A percentile compares a stretch with the other conserved stretches of the same genome.
Evolutionary conservation across 92 coral and sea anemone genomes (phyloP).

Genomic region (Bergia sp.): DNA sequence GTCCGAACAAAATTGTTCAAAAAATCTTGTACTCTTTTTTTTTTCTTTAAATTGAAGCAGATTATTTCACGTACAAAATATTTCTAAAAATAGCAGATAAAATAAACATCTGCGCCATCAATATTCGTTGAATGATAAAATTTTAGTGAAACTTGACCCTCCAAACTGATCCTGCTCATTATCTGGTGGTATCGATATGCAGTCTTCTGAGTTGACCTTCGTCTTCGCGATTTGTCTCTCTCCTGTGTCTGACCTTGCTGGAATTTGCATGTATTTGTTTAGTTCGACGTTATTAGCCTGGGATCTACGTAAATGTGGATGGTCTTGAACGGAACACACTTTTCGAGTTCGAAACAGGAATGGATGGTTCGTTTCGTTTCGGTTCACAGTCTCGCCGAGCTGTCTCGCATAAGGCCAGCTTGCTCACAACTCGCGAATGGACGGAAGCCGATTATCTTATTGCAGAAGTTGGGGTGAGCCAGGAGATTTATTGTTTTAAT

Average conservation of each 20-base stretch:
- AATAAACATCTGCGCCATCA: not conserved
- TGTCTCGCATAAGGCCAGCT: conserved; percentile 9
- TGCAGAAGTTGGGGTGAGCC: conserved; percentile 21
- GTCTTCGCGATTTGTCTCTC: not conserved
- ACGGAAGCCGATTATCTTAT: conserved; percentile 20
- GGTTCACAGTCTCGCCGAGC: conserved; percentile 24
- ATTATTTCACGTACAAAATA: no score
- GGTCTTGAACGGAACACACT: not conserved
- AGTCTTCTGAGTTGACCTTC: not conserved
- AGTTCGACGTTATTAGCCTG: not conserved
- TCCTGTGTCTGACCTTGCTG: not conserved
- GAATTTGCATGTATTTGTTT: not conserved
- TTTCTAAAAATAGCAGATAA: not conserved
- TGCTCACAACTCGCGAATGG: conserved; percentile 22
- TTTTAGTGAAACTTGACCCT: conserved; percentile 6
- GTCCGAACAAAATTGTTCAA: not conserved
- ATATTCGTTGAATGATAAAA: conserved; percentile 1
- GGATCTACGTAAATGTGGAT: not conserved
- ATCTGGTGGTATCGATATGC: no score
- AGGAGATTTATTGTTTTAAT: not conserved
- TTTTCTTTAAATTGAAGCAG: not conserved
- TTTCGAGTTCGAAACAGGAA: not conserved
- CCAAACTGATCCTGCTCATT: not conserved
- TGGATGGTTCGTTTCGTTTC: conserved; percentile 18
- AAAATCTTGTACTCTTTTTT: not conserved